Evolutionary conservation across 1,140 invertebrate species (phyloP).

Genomic region (Bombus huntii): DNA sequence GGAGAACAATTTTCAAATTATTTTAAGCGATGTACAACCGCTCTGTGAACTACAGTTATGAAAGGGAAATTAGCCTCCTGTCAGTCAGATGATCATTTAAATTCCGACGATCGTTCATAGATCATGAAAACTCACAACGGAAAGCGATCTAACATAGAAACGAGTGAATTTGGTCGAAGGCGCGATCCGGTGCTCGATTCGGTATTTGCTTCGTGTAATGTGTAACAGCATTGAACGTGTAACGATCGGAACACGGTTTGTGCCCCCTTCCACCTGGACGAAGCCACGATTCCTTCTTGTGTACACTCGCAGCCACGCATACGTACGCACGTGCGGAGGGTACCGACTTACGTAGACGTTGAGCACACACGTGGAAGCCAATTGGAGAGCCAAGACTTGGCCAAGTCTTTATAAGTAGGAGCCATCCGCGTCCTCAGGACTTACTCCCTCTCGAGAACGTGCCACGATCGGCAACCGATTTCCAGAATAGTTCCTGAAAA

Average conservation of each 20-base stretch:
- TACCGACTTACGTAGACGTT: constrained; percentile 53
- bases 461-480: constrained; percentile 79
- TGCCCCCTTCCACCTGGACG: constrained; percentile 64
- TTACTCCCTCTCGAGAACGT: constrained; percentile 82
- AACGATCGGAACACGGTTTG: constrained; percentile 66
- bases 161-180: not conserved
- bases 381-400: constrained; percentile 71
- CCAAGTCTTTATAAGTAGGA: constrained; percentile 82
- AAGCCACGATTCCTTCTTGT: constrained; percentile 62
- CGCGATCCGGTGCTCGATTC: not conserved
- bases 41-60: not conserved
- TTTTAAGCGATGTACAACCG: too few species aligned
- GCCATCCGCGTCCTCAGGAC: constrained; percentile 81
- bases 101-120: not conserved
- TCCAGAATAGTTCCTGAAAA: constrained; percentile 68
- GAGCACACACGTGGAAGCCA: constrained; percentile 55
- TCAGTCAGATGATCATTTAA: not conserved
- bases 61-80: too few species aligned
- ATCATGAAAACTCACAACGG: not conserved
- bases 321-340: constrained; percentile 50
- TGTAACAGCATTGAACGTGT: constrained; percentile 63
- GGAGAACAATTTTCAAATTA: too few species aligned
- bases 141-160: not conserved
- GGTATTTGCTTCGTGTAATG: constrained; percentile 45
- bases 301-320: constrained; percentile 44